Conservation (phyloP, 2,888 invertebrate genomes). For the Polydrusus pterygomalis region DNA sequence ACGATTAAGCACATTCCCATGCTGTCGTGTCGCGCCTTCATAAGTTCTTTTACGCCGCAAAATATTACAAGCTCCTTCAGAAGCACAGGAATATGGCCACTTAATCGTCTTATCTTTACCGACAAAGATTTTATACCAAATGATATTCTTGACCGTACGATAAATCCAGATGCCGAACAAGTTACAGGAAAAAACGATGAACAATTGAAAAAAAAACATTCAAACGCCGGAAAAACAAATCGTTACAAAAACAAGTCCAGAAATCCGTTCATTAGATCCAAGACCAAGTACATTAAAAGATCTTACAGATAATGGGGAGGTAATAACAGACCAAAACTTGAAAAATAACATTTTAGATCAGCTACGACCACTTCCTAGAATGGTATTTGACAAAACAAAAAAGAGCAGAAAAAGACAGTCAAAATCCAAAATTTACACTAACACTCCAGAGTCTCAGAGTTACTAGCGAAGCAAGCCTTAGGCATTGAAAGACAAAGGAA, state of each 20-base stretch:
- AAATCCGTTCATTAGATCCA: not conserved
- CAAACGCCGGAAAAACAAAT: not conserved
- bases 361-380: not conserved
- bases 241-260: constrained; percentile 12
- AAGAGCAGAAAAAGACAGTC: constrained; percentile 26
- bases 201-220: constrained; percentile 5
- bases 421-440: constrained; percentile 38
- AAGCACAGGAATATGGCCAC: constrained; percentile 34
- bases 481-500: constrained; percentile 28
- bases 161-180: constrained; percentile 6
- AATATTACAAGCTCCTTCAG: constrained; percentile 37
- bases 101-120: constrained; percentile 32
- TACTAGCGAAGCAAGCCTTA: constrained; percentile 13
- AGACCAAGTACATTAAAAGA: constrained; percentile 20
- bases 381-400: not conserved
- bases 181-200: not conserved
- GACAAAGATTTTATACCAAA: constrained; percentile 29
- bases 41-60: constrained; percentile 31
- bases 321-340: not conserved
- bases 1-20: constrained; percentile 35
- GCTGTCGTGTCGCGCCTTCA: constrained; percentile 14
- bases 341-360: not conserved
- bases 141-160: constrained; percentile 2
- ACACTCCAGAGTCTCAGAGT: constrained; percentile 17
- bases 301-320: constrained; percentile 4